Conservation (phyloP, 2,113 vertebrate genomes). For the Symphodus melops region DNA sequence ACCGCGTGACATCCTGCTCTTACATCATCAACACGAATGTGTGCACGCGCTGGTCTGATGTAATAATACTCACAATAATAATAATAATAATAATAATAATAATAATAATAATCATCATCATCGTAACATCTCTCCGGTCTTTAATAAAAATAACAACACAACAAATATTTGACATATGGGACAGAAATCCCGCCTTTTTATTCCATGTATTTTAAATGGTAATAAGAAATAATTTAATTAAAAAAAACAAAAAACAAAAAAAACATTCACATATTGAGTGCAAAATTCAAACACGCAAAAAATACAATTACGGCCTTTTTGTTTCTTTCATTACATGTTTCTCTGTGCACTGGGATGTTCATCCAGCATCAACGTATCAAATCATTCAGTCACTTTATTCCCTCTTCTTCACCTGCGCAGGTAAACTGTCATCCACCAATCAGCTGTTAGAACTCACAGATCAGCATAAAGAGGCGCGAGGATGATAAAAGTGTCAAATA, state of each 20-base stretch:
- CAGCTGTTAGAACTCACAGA: background rate
- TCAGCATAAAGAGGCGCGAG: background rate
- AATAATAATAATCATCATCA: background rate
- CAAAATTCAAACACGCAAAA: too few species aligned
- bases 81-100: background rate
- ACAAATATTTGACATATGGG: background rate
- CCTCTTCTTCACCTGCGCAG: too few species aligned
- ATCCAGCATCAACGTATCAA: too few species aligned
- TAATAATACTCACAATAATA: background rate
- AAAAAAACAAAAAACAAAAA: too few species aligned
- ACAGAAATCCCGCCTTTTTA: background rate
- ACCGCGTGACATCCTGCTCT: slow-evolving; percentile 11
- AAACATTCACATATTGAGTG: too few species aligned
- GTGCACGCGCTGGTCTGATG: background rate
- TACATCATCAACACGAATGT: background rate
- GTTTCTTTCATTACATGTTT: too few species aligned
- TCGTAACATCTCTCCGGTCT: too few species aligned
- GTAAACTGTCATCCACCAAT: background rate
- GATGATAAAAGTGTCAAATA: background rate
- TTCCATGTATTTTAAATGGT: background rate
- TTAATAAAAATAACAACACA: too few species aligned
- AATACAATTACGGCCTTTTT: too few species aligned
- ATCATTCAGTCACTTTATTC: too few species aligned
- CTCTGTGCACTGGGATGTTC: too few species aligned
- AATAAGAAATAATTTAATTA: background rate